Evolutionary conservation across 2,797 vertebrate species (phyloP).

Genomic region (Rhinogobio ventralis): DNA sequence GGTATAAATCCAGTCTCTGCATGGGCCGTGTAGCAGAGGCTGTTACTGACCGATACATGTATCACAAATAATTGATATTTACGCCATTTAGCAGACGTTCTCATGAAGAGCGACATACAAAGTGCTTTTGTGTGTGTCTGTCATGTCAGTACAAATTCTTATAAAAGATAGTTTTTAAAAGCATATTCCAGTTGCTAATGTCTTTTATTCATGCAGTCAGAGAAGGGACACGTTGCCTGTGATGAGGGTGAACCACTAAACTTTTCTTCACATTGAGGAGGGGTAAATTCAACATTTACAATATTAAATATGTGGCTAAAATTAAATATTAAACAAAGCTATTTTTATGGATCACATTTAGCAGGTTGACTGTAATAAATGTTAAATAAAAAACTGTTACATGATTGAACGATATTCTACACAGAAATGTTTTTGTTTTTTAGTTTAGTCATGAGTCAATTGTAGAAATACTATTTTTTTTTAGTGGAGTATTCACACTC

Average conservation of each 20-base stretch:
- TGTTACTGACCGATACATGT: background rate
- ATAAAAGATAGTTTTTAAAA: constrained; percentile 24
- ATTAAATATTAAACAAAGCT: background rate
- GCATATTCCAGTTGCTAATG: constrained; percentile 26
- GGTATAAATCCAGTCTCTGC: background rate
- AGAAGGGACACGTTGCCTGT: background rate
- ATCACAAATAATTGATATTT: constrained; percentile 33
- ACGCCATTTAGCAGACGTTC: constrained; percentile 8
- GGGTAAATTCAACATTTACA: background rate
- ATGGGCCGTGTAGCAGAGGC: background rate
- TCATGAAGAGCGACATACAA: background rate
- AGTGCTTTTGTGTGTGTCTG: constrained; percentile 26
- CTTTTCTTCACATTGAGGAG: background rate
- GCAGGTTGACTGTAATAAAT: background rate
- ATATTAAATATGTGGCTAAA: background rate
- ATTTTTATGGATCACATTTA: background rate
- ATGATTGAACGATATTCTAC: background rate
- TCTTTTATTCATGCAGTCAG: constrained; percentile 50
- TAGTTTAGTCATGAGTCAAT: too few relatives aligned
- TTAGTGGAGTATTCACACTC: background rate
- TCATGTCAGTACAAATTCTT: background rate
- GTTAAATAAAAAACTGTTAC: too few relatives aligned
- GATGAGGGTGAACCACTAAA: background rate
- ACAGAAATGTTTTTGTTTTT: background rate
- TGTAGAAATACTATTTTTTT: background rate